Evolutionary conservation across 2,797 vertebrate species (phyloP), one percentile per base, ranked within the genome.

Genomic region (Acanthopagrus latus): DNA sequence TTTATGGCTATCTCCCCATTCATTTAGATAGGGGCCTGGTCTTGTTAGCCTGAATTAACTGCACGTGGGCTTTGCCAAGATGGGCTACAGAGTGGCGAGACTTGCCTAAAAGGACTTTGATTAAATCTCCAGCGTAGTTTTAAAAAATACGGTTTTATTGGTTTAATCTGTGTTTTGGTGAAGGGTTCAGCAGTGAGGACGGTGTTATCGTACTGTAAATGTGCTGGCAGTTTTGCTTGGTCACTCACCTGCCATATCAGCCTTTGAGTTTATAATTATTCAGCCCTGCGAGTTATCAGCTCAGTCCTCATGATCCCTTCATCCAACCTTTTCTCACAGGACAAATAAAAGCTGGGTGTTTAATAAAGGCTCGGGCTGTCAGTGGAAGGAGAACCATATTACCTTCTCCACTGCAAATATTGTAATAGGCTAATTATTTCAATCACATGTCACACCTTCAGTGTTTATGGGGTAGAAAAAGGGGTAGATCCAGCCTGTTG

Each of bases 311-410:
- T 56, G 50, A 60, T 74, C 23, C 71, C 67, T 55, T 79, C 48
- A 54, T 76, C 33, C 56, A 56, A 23, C 46, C 50, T 23, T 11
- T 58, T 69, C 43, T 84, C 75, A 66, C 44, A 50, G 66, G 56
- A 74, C 74, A 81, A 69, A 81, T 80, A 83, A 64, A 76, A 44
- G 48, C 59, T 46, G 10, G 18, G 21, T 52, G 46, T 38, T 52
- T 62, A 57, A 82, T 80, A 56, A 75, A 48, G 18, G 71, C 64
- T 70, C 25, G 23, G 38, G 23, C 23, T 83, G 16, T 43, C 75
- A 46, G 21, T 71, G 63, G 56, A 81, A 27, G 3, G 51, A 64
- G 43, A 50, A 23, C 7, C 27, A 44, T 46, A 29, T 54, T 51
- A 11, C 9, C 4, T 25, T 33, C 20, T 60, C 6, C 7, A 43